These are phyloP conservation scores for Pemphredon lugubris DNA, from an alignment of 2,888 invertebrate species.

Conservation along the genomic window DNA sequence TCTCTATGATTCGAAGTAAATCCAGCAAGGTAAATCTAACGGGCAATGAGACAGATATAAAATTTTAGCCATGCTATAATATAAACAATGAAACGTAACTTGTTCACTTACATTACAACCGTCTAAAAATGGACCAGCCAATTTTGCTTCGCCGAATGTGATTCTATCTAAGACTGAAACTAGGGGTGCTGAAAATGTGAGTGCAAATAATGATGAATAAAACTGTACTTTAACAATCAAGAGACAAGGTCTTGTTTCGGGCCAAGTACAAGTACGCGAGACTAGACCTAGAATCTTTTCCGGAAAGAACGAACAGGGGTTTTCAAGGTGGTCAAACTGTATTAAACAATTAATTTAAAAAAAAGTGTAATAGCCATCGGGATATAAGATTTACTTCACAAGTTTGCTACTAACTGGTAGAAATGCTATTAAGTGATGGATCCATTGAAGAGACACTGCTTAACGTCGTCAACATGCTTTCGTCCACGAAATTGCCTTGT, in stretches of 20 bases:
- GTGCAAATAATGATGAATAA: too few species aligned
- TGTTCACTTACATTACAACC: constrained; percentile 89
- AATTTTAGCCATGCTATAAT: too few species aligned
- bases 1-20: constrained; percentile 85
- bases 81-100: too few species aligned
- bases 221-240: too few species aligned
- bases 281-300: background rate
- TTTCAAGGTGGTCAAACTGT: too few species aligned
- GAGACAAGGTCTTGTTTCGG: too few species aligned
- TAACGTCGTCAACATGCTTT: constrained; percentile 65
- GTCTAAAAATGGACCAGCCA: constrained; percentile 92
- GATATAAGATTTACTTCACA: background rate
- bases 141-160: constrained; percentile 86
- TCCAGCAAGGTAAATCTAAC: constrained; percentile 87
- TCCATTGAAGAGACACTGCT: constrained; percentile 44
- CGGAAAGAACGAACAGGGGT: too few species aligned
- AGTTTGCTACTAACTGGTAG: constrained; percentile 31
- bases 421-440: background rate
- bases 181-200: constrained; percentile 27
- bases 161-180: constrained; percentile 73
- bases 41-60: constrained; percentile 37
- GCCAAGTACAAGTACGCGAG: too few species aligned
- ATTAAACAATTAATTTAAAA: too few species aligned
- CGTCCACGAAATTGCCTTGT: constrained; percentile 67
- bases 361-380: too few species aligned